These are phyloP conservation scores for Psettodes erumei DNA, from an alignment of 2,113 vertebrate genomes.

Conservation along the genomic window DNA sequence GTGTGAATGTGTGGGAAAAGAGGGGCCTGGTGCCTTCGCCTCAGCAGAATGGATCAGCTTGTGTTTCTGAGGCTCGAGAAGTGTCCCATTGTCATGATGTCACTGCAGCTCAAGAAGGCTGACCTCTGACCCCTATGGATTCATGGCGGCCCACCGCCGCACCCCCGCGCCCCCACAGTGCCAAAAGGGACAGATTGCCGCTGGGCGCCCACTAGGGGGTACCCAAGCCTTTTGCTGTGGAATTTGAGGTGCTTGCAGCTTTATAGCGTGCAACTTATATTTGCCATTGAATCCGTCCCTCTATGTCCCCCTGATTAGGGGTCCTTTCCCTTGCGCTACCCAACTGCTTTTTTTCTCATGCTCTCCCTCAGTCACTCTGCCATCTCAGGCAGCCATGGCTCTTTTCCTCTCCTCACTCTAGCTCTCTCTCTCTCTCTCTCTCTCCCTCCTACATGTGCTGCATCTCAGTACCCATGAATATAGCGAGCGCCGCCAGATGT, in stretches of 20 bases:
- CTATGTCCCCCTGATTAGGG: conserved; percentile 55
- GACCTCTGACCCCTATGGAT: conserved; percentile 97
- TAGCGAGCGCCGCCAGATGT: conserved; percentile 96
- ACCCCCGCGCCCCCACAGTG: conserved; percentile 75
- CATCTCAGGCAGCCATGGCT: conserved; percentile 46
- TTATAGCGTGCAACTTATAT: conserved; percentile 77
- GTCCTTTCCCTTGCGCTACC: conserved; percentile 41
- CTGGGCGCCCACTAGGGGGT: conserved; percentile 94
- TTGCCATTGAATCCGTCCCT: conserved; percentile 49
- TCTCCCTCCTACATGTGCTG: conserved; percentile 52
- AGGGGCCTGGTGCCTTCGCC: conserved; percentile 91
- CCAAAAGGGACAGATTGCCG: conserved; percentile 85
- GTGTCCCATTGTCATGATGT: conserved; percentile 99
- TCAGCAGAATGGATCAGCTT: conserved; percentile 94
- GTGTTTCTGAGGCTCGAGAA: conserved; percentile 89
- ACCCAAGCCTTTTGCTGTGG: conserved; percentile 93
- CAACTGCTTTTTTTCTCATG: conserved; percentile 33
- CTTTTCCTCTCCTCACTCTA: conserved; percentile 27
- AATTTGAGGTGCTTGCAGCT: conserved; percentile 84
- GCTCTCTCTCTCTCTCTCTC: conserved; percentile 11
- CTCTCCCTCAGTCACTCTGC: conserved; percentile 44
- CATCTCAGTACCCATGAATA: conserved; percentile 79
- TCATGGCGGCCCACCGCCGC: conserved; percentile 86
- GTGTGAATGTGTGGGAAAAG: conserved; percentile 94
- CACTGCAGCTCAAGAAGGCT: conserved; percentile 95